Percentiles rank a stretch among this genome's conserved stretches.
phyloP scores from a whole-genome alignment of 2,888 invertebrate genomes.

The Drosophila suboccidentalis region DNA sequence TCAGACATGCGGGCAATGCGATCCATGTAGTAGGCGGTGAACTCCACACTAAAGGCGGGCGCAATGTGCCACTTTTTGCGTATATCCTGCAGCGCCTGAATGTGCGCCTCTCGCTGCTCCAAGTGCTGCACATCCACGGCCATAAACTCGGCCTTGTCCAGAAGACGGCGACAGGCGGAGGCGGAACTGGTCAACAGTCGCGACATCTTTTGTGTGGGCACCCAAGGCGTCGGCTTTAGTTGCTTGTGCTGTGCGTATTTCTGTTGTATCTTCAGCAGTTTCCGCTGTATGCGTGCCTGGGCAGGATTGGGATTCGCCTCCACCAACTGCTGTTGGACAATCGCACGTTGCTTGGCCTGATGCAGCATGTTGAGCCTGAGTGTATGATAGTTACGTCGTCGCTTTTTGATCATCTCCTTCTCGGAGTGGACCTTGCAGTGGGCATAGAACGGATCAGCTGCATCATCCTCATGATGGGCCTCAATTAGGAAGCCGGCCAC shows the following conservation, averaged over 20 bases:
- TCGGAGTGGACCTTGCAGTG: conserved; percentile 98
- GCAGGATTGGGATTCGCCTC: conserved; percentile 87
- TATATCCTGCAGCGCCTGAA: conserved; percentile 93
- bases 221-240: conserved; percentile 93
- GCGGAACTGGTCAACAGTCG: conserved; percentile 95
- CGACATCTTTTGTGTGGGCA: conserved; percentile 98
- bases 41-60: conserved; percentile 97
- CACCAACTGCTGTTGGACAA: conserved; percentile 52
- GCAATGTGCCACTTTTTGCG: conserved; percentile 97
- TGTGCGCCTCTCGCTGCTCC: conserved; percentile 93
- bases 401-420: conserved; percentile 92
- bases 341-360: conserved; percentile 85
- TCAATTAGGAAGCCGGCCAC: conserved; percentile 96
- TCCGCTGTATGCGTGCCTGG: conserved; percentile 91
- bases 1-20: conserved; percentile 93
- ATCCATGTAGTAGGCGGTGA: conserved; percentile 97
- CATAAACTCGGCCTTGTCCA: conserved; percentile 95
- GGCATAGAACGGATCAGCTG: conserved; percentile 98
- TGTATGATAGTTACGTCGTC: conserved; percentile 94
- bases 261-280: conserved; percentile 93
- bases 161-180: conserved; percentile 92
- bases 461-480: conserved; percentile 95
- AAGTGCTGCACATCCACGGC: conserved; percentile 93
- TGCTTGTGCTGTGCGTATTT: conserved; percentile 93
- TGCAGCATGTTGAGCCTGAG: conserved; percentile 92